Percentiles rank a stretch among this genome's conserved stretches.
Conservation (phyloP, 92 coral and sea anemone species). For the Pocillopora meandrina region DNA sequence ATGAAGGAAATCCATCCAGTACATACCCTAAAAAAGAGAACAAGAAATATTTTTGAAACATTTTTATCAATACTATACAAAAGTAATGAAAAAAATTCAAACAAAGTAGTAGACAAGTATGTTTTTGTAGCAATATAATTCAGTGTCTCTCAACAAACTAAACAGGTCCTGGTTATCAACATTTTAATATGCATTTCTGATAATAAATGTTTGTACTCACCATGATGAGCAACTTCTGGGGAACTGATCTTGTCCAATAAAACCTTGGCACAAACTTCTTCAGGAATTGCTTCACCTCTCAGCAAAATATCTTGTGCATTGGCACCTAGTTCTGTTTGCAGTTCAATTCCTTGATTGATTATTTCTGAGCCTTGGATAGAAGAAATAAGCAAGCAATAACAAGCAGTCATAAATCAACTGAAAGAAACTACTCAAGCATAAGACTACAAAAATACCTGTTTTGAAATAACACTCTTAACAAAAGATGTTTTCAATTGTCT, state of each 20-base stretch:
- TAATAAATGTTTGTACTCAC: constrained; percentile 41
- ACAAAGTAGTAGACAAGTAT: no score
- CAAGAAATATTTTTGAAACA: not conserved
- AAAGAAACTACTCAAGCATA: not conserved
- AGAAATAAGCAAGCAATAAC: not conserved
- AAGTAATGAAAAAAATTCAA: not conserved
- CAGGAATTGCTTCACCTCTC: constrained; percentile 97
- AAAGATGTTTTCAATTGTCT: no score
- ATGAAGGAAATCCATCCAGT: constrained; percentile 95
- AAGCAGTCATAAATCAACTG: not conserved
- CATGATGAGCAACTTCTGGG: constrained; percentile 94
- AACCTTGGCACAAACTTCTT: constrained; percentile 86
- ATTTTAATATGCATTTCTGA: not conserved
- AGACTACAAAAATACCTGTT: not conserved
- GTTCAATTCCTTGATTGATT: constrained; percentile 87
- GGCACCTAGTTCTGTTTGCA: constrained; percentile 89
- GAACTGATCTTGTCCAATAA: constrained; percentile 86
- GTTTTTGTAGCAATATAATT: no score
- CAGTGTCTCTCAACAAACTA: no score
- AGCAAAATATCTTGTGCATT: constrained; percentile 90
- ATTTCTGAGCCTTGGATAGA: constrained; percentile 76
- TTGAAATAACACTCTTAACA: no score
- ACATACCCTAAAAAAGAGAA: constrained; percentile 74
- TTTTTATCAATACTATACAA: not conserved
- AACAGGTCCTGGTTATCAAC: not conserved